Percentiles rank a stretch among this genome's conserved stretches.
Evolutionary conservation across 2,888 invertebrate species (phyloP).

Genomic region (Nephrotoma flavescens): DNA sequence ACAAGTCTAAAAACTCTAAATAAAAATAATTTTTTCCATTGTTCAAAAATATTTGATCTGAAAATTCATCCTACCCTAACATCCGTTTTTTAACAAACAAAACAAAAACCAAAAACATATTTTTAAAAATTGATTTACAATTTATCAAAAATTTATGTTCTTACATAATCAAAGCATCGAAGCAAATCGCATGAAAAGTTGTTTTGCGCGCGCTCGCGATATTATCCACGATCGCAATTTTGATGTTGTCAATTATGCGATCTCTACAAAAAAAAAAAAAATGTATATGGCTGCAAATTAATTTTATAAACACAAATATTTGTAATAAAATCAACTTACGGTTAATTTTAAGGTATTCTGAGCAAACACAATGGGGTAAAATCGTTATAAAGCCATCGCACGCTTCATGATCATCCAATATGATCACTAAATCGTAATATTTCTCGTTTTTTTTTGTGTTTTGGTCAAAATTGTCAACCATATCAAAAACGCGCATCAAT

Average conservation of each 20-base stretch:
- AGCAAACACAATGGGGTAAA: background rate
- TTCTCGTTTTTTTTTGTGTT: background rate
- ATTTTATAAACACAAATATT: background rate
- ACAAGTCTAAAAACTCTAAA: background rate
- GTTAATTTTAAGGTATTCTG: background rate
- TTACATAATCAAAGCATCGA: background rate
- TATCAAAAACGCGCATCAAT: background rate
- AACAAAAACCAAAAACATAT: background rate
- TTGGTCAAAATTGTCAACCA: background rate
- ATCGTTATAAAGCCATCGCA: background rate
- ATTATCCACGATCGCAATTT: background rate
- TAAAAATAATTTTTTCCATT: background rate
- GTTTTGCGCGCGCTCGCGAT: background rate
- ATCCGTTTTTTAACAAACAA: background rate
- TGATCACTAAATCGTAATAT: background rate
- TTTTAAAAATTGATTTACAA: background rate
- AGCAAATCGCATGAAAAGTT: background rate
- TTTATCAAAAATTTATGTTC: background rate
- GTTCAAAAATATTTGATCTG: background rate
- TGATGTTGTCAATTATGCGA: background rate
- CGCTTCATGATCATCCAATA: background rate
- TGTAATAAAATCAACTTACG: background rate
- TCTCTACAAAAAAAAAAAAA: background rate
- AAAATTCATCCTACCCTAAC: background rate
- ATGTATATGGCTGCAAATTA: background rate